A percentile compares a stretch with the other conserved stretches of the same genome.
Evolutionary conservation across 2,113 vertebrate species (phyloP).

Genomic region (Plotosus lineatus): DNA sequence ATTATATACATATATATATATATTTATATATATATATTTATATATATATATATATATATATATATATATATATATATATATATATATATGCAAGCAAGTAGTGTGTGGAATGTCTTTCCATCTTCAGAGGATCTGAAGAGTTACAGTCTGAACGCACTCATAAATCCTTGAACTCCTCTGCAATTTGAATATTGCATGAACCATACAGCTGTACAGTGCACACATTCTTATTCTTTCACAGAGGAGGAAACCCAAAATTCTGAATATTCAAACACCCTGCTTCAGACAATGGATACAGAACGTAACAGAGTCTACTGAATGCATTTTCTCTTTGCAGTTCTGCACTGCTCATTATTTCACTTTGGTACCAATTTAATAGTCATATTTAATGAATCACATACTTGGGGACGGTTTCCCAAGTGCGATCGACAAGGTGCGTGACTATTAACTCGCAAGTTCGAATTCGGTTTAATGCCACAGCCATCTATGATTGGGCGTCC

Average conservation of each 20-base stretch:
- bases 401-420: no score
- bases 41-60: no score
- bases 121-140: conserved; percentile 34
- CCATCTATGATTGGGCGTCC: no score
- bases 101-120: conserved; percentile 21
- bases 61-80: no score
- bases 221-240: conserved; percentile 49
- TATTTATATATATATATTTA: no score
- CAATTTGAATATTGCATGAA: conserved; percentile 56
- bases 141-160: conserved; percentile 41
- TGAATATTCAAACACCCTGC: background rate
- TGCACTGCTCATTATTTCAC: background rate
- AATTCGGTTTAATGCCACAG: no score
- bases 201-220: conserved; percentile 45
- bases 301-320: conserved; percentile 37
- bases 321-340: conserved; percentile 1
- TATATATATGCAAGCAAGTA: background rate
- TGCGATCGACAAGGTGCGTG: no score
- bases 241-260: conserved; percentile 50
- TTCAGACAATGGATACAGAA: background rate
- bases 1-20: no score
- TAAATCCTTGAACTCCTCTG: conserved; percentile 46
- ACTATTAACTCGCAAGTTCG: no score
- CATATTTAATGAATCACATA: background rate
- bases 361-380: background rate